Base-by-base conservation (phyloP, 2,797 vertebrate genomes). In the Rachycentron canadum region DNA sequence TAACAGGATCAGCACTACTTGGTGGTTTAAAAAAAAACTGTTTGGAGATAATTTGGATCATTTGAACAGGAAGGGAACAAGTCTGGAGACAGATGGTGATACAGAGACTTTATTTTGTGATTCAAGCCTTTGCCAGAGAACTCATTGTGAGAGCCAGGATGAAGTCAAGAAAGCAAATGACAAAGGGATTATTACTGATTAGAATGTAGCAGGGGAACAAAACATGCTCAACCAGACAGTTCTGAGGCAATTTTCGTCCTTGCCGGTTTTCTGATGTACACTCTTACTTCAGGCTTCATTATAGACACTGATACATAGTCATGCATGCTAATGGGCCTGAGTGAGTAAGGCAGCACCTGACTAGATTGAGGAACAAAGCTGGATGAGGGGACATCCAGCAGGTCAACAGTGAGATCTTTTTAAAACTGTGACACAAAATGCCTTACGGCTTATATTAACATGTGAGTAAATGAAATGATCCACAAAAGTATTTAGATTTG, bases 261-360 rank as follows among this genome's bases (percentile, higher is more conserved):
- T 32, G 82, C 76, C 57, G 76, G 69, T 89, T 91, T 95, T 91
- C 86, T 90, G 91, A 93, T 92, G 89, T 93, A 89, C 90, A 89
- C 86, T 83, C 85, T 92, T 92, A 88, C 90, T 94, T 88, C 82
- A 82, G 91, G 87, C 91, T 93, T 94, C 87, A 93, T 95, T 94
- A 94, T 91, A 88, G 91, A 92, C 83, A 91, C 83, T 80, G 91
- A 94, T 92, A 93, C 86, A 89, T 92, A 93, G 94, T 93, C 92
- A 92, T 93, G 91, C 92, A 94, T 93, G 93, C 92, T 94, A 94
- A 95, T 95, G 89, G 83, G 67, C 69, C 83, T 69, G 86, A 83
- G 78, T 82, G 84, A 86, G 87, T 80, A 59, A 56, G 76, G 84
- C 81, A 79, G 81, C 7, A 76, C 72, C 87, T 85, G 83, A 86